These are phyloP conservation scores for Lethocerus indicus DNA, from an alignment of 1,140 invertebrate genomes.

Conservation along the genomic window DNA sequence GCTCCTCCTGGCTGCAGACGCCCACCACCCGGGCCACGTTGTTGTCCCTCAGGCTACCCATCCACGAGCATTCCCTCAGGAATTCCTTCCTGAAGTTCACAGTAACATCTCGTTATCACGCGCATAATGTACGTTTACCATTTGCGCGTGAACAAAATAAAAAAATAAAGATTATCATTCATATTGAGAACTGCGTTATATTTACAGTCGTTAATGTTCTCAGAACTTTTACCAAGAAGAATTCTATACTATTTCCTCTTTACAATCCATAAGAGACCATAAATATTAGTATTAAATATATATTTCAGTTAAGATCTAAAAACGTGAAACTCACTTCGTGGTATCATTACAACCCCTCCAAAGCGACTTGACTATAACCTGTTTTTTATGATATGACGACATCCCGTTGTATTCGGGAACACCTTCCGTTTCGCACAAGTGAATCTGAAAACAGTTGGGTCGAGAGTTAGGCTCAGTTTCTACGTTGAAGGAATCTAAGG, in stretches of 20 bases:
- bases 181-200: no score
- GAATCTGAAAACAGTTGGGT: slow-evolving; percentile 34
- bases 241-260: no score
- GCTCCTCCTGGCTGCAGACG: slow-evolving; percentile 61
- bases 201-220: no score
- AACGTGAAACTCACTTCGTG: slow-evolving; percentile 33
- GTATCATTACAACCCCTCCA: slow-evolving; percentile 47
- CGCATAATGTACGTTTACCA: no score
- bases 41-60: slow-evolving; percentile 61
- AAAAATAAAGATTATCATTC: no score
- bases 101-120: no score
- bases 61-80: slow-evolving; percentile 63
- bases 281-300: no score
- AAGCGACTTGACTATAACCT: slow-evolving; percentile 56
- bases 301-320: neutral
- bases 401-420: slow-evolving; percentile 41
- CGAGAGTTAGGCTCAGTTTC: neutral
- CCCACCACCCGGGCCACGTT: slow-evolving; percentile 71
- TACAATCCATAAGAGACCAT: no score
- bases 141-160: no score
- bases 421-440: slow-evolving; percentile 55
- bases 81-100: slow-evolving; percentile 63
- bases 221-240: no score
- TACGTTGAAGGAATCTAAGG: neutral
- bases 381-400: slow-evolving; percentile 38